Evolutionary conservation across 2,797 vertebrate species (phyloP), one percentile per base, ranked within the genome.

Genomic region (Ctenopoma multispine): DNA sequence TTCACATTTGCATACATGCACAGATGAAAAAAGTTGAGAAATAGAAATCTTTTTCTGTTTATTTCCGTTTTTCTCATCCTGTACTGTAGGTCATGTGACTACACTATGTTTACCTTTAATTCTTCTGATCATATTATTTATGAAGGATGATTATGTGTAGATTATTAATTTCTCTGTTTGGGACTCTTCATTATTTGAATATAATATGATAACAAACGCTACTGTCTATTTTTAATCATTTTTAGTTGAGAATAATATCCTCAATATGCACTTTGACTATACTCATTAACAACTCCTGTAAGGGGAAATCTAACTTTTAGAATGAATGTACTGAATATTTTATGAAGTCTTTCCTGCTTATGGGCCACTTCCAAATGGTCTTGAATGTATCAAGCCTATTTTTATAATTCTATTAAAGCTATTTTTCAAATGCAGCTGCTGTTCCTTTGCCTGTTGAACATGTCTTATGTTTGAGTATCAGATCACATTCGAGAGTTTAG

Each of bases 371-470:
- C 36, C 59, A 79, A 41, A 71, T 84, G 60, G 27, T 73, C 41
- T 73, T 65, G 53, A 91, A 85, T 85, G 50, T 77, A 89, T 81
- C 70, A 46, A 63, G 31, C 47, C 54, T 88, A 74, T 89, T 88
- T 90, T 84, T 88, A 72, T 81, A 77, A 80, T 64, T 81, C 24
- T 36, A 91, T 90, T 94, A 92, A 94, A 93, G 29, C 48, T 63
- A 82, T 90, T 90, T 90, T 87, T 88, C 63, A 90, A 83, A 71
- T 71, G 82, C 78, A 87, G 7, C 31, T 69, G 31, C 63, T 82
- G 50, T 60, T 43, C 7, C 23, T 59, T 56, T 74, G 27, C 46
- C 7, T 73, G 7, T 64, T 66, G 14, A 58, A 20, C 18, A 27
- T 79, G 15, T 59, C 18, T 69, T 27, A 38, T 40, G 1, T 58